These are phyloP conservation scores for Erinaceus europaeus DNA, from an alignment of 2,113 vertebrate genomes.

Conservation along the genomic window DNA sequence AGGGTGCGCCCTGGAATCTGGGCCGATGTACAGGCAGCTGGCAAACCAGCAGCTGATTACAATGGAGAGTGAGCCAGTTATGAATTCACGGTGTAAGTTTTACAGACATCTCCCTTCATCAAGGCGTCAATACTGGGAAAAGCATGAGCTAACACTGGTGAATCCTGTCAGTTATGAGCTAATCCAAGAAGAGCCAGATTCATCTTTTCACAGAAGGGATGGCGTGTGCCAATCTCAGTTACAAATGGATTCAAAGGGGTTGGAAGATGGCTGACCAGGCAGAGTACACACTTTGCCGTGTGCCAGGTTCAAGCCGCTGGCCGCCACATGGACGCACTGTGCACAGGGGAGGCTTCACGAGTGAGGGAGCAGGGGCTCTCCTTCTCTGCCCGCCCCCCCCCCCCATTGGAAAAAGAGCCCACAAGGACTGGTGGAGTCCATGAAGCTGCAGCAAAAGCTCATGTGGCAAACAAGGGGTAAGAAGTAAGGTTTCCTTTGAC, in stretches of 20 bases:
- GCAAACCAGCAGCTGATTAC: conserved; percentile 42
- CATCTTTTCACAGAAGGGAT: neutral
- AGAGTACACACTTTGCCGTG: too few relatives aligned
- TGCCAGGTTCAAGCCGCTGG: too few relatives aligned
- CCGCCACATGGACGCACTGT: too few relatives aligned
- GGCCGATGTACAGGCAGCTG: conserved; percentile 13
- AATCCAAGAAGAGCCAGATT: neutral
- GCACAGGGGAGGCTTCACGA: too few relatives aligned
- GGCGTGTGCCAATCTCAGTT: neutral
- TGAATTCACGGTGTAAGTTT: neutral
- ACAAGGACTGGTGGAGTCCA: too few relatives aligned
- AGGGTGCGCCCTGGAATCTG: neutral
- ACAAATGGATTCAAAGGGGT: neutral
- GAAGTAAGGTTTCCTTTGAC: too few relatives aligned
- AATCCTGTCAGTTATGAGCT: neutral
- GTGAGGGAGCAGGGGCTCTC: too few relatives aligned
- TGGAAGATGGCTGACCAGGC: too few relatives aligned
- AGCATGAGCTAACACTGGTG: neutral
- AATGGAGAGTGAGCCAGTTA: conserved; percentile 54
- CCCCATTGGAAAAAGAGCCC: too few relatives aligned
- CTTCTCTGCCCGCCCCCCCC: too few relatives aligned
- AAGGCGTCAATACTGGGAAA: conserved; percentile 38
- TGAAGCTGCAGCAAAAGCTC: too few relatives aligned
- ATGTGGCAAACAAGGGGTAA: too few relatives aligned
- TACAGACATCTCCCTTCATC: conserved; percentile 58